Base-by-base conservation (phyloP, 64 coral and sea anemone species). In the Montipora sp. region DNA sequence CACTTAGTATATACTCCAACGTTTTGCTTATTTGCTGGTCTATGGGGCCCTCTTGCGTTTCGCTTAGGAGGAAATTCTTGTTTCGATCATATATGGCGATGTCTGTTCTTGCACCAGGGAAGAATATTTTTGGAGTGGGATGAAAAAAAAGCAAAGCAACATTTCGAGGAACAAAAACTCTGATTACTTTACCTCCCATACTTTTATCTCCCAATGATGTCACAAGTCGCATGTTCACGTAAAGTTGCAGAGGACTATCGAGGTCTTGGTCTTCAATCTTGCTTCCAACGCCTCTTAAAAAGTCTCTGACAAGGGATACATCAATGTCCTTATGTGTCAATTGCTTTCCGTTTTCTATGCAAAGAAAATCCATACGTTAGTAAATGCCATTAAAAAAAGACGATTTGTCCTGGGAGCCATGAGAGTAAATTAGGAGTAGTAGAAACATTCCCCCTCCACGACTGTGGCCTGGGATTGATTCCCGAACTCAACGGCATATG, bases 61-160 rank as follows among this genome's bases (percentile, higher is more conserved):
- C 66, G 22, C 51, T 48, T 76, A 83, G 19, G 7, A 87, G 18
- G 8, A 89, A 73, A 77, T 88, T 80, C 27, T 79, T 79, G 67
- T 87, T 61, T 47, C 80, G 85, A 19, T 50, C 89, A 61, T 89
- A 90, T 87, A 83, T 73, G 5, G 86, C 85, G 19, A 96, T 89
- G 70, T 93, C 95, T 77, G 92, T 93, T 16, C 71, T 93, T 85
- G 95, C 95, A 3, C 95, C 95, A 20, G 46, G 87, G 43, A 93
- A 96, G 16, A 84, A 96, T 15, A 45, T 2, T 7, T 84, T n/a
- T 8, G 95, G 95, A 14, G 69, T 27, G 58, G 0, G 15, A 80
- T 90, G 85, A 23, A 96, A 96, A 48, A 96, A 93, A 0, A 96
- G 59, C 1, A 96, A 75, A 5, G 90, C 87, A 43, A 93, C 91